These are phyloP conservation scores for Penaeus indicus DNA, from an alignment of 1,140 invertebrate species.

Conservation along the genomic window DNA sequence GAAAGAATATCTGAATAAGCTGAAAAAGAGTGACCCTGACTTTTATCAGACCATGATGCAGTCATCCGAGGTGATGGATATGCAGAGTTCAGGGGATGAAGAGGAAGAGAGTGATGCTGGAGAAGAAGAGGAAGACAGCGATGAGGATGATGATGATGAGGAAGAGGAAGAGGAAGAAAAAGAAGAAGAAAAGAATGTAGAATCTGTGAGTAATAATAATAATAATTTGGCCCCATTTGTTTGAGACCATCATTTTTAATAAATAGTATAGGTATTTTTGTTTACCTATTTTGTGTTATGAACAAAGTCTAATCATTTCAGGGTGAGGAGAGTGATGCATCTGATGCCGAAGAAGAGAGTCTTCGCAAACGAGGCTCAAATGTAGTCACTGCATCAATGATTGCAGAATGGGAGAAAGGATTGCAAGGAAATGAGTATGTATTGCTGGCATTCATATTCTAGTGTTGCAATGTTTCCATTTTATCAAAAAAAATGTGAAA, in stretches of 20 bases:
- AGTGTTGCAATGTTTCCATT: not conserved
- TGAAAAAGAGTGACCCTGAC: constrained; percentile 51
- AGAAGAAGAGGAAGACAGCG: not conserved
- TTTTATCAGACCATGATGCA: constrained; percentile 51
- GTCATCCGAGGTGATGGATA: constrained; percentile 47
- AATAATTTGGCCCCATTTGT: too few relatives aligned
- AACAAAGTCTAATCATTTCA: not conserved
- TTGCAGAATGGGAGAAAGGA: constrained; percentile 39
- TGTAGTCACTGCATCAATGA: constrained; percentile 36
- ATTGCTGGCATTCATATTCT: not conserved
- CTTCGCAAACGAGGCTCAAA: constrained; percentile 31
- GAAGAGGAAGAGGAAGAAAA: constrained; percentile 1
- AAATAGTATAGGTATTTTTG: too few relatives aligned
- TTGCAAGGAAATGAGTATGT: constrained; percentile 35
- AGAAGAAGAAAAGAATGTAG: too few relatives aligned
- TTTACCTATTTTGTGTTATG: not conserved
- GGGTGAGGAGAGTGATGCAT: constrained; percentile 42
- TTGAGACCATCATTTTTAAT: too few relatives aligned
- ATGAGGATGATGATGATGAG: not conserved
- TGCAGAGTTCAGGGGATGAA: constrained; percentile 37
- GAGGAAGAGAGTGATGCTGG: constrained; percentile 23
- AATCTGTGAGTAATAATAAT: too few relatives aligned
- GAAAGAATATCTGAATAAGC: constrained; percentile 45
- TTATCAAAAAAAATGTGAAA: too few relatives aligned
- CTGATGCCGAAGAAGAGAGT: constrained; percentile 34